Base-by-base conservation (phyloP, 2,797 vertebrate genomes). In the Hydrolagus colliei region DNA sequence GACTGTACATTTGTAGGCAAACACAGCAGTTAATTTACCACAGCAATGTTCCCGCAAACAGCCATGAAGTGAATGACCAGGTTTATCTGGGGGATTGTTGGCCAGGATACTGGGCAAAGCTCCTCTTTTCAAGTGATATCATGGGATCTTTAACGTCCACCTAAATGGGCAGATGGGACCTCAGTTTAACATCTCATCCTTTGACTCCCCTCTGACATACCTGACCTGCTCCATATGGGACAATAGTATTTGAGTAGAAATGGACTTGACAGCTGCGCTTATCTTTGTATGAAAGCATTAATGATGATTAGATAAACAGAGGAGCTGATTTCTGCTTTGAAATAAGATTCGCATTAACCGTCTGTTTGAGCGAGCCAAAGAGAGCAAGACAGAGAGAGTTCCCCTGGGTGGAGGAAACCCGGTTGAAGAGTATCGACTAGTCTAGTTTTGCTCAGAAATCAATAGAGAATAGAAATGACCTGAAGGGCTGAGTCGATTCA, bases 271-370 rank as follows among this genome's bases (percentile, higher is more conserved):
- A 84, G 79, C 27, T 67, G 71, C 71, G 79, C 71, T 84, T 84
- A 67, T 71, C 65, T 41, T 84, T 52, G 18, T 84, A 71, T 84
- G 79, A 84, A 84, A 84, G 79, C 63, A 20, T 35, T 71, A 52
- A 71, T 84, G 63, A 84, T 71, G 79, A 84, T 71, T 84, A 32
- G 71, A 71, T 84, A 84, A 84, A 84, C 65, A 84, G 79, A 71
- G 27, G 18, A 14, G 16, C 4, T 27, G 27, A 18, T 84, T 71
- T 41, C 65, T 84, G 65, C 35, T 84, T 35, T 10, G 3, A 20
- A 71, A 68, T 71, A 71, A 84, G 52, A 84, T 63, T 16, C 67
- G 65, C 71, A 12, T 84, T 77, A 77, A 77, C 79, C n/a, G 35
- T n/a, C 78, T 82, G 63, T 35, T 67, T 1, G 78, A 14, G 5